Percentiles rank a stretch among this genome's conserved stretches.
phyloP scores from a whole-genome alignment of 2,888 invertebrate species.

The Frankliniella intonsa region DNA sequence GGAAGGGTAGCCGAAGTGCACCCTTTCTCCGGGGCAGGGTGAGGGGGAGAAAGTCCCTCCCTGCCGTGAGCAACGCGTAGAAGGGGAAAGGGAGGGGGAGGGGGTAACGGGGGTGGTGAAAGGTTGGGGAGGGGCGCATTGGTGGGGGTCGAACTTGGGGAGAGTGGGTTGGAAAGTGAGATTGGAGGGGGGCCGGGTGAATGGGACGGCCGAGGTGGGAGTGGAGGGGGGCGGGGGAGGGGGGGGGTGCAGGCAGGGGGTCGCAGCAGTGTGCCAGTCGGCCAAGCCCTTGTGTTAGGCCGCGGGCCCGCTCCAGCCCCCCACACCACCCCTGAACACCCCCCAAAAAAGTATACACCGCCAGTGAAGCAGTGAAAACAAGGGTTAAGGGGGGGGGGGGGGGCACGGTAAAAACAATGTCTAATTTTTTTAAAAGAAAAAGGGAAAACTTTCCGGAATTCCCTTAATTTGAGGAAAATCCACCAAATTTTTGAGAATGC shows the following conservation, averaged over 20 bases:
- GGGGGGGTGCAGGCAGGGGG: background rate
- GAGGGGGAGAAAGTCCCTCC: background rate
- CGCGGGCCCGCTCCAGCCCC: background rate
- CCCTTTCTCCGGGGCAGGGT: background rate
- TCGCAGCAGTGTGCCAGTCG: constrained; percentile 6
- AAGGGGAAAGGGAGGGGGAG: background rate
- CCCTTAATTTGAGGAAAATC: too few species aligned
- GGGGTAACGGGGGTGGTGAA: background rate
- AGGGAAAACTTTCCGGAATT: too few species aligned
- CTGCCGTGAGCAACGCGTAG: background rate
- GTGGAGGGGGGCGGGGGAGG: background rate
- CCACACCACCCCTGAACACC: background rate
- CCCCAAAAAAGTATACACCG: too few species aligned
- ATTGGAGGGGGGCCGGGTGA: constrained; percentile 1
- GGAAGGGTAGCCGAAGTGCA: too few species aligned
- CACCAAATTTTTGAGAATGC: too few species aligned
- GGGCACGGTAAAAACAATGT: too few species aligned
- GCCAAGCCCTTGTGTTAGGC: constrained; percentile 11
- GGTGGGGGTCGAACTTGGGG: background rate
- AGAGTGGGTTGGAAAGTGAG: background rate
- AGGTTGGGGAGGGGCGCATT: background rate
- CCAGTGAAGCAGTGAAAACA: too few species aligned
- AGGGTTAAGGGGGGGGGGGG: too few species aligned
- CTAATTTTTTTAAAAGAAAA: too few species aligned
- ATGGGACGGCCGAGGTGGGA: background rate